A percentile compares a stretch with the other conserved stretches of the same genome.
phyloP scores from a whole-genome alignment of 2,888 invertebrate species.

The Eristalis arbustorum region DNA sequence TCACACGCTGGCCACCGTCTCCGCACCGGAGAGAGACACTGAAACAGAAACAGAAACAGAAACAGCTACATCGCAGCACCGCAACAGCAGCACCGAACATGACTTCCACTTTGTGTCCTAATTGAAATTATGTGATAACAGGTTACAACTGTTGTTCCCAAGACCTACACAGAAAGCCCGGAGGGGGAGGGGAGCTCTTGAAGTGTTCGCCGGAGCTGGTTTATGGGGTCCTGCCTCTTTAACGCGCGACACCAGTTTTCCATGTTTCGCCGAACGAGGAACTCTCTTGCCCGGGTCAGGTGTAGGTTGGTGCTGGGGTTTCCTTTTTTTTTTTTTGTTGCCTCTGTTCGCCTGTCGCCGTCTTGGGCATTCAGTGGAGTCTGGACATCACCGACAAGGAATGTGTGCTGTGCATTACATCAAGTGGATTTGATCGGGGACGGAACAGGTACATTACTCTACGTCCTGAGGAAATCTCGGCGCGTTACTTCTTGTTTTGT shows the following conservation, averaged over 20 bases:
- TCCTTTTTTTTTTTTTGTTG: slow-evolving; percentile 11
- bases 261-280: slow-evolving; percentile 57
- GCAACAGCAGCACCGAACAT: slow-evolving; percentile 60
- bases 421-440: slow-evolving; percentile 68
- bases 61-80: slow-evolving; percentile 12
- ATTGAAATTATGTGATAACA: slow-evolving; percentile 71
- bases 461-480: slow-evolving; percentile 63
- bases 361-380: not conserved
- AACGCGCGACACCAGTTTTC: slow-evolving; percentile 69
- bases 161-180: slow-evolving; percentile 8
- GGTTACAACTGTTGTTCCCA: slow-evolving; percentile 68
- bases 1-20: slow-evolving; percentile 67
- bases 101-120: slow-evolving; percentile 71
- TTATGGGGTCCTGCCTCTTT: slow-evolving; percentile 68
- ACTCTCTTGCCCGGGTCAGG: slow-evolving; percentile 52
- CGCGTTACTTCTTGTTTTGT: slow-evolving; percentile 39
- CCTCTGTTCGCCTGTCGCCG: slow-evolving; percentile 24
- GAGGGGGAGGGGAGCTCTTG: slow-evolving; percentile 33
- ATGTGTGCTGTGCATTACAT: slow-evolving; percentile 61
- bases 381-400: slow-evolving; percentile 59
- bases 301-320: slow-evolving; percentile 22
- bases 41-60: slow-evolving; percentile 41
- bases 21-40: not conserved
- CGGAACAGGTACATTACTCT: slow-evolving; percentile 69
- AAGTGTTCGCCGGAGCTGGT: slow-evolving; percentile 63